Conservation (phyloP, 2,888 invertebrate species). For the Ctenicera cuprea region DNA sequence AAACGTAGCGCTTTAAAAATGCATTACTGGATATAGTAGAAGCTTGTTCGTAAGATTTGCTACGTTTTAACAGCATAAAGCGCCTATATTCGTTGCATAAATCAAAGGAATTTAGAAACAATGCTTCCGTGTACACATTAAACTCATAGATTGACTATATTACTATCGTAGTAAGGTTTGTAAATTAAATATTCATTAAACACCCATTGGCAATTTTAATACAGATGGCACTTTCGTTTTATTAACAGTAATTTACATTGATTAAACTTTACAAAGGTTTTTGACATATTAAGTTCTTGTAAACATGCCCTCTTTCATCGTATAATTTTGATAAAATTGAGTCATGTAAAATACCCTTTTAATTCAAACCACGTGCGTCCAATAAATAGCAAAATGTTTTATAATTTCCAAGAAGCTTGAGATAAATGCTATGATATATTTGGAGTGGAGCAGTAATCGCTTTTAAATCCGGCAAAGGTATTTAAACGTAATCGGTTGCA, state of each 20-base stretch:
- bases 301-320: neutral
- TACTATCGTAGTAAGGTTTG: no score
- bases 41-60: neutral
- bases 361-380: no score
- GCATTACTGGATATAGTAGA: conserved; percentile 6
- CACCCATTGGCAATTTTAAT: neutral
- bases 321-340: no score
- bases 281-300: no score
- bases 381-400: no score
- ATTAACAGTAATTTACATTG: no score
- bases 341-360: no score
- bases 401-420: no score
- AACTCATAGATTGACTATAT: neutral
- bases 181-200: neutral
- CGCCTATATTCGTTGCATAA: neutral
- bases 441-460: conserved; percentile 2
- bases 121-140: neutral
- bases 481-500: conserved; percentile 29
- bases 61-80: neutral
- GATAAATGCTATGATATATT: neutral
- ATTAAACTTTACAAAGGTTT: no score
- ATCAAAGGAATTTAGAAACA: neutral
- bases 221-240: neutral
- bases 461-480: conserved; percentile 23
- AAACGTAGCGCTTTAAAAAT: conserved; percentile 23